A percentile compares a stretch with the other conserved stretches of the same genome.
These are phyloP conservation scores for Pristionchus entomophagus DNA, from an alignment of 2,888 invertebrate species.

Conservation along the genomic window DNA sequence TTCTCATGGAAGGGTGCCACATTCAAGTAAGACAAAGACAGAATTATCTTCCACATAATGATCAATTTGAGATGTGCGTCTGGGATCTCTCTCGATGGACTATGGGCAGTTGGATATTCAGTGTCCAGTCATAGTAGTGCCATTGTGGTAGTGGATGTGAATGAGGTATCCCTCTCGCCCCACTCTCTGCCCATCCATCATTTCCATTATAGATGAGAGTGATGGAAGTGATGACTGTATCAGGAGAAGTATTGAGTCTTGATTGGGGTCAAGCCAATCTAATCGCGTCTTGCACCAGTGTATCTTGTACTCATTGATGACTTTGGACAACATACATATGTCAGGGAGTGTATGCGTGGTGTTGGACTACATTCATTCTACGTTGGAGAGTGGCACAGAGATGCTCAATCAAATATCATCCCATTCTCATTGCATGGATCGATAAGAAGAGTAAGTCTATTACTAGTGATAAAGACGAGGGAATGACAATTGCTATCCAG, in stretches of 20 bases:
- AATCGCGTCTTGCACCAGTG: not conserved
- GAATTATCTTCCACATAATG: not conserved
- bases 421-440: slow-evolving; percentile 24
- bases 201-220: slow-evolving; percentile 12
- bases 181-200: not conserved
- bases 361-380: not conserved
- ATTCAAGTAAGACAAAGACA: not conserved
- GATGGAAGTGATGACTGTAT: not conserved
- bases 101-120: slow-evolving; percentile 19
- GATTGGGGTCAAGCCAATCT: not conserved
- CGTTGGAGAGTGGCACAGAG: slow-evolving; percentile 19
- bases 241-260: not conserved
- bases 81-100: not conserved
- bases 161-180: not conserved
- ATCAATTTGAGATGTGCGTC: not conserved
- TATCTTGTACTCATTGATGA: not conserved
- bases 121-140: not conserved
- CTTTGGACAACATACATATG: not conserved
- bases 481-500: not conserved
- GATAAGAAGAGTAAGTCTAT: not conserved
- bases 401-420: not conserved
- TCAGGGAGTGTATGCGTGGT: not conserved
- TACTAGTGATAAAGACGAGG: not conserved
- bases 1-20: slow-evolving; percentile 33
- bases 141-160: not conserved